Conservation (phyloP, 2,888 invertebrate genomes). For the Agrotis ipsilon region DNA sequence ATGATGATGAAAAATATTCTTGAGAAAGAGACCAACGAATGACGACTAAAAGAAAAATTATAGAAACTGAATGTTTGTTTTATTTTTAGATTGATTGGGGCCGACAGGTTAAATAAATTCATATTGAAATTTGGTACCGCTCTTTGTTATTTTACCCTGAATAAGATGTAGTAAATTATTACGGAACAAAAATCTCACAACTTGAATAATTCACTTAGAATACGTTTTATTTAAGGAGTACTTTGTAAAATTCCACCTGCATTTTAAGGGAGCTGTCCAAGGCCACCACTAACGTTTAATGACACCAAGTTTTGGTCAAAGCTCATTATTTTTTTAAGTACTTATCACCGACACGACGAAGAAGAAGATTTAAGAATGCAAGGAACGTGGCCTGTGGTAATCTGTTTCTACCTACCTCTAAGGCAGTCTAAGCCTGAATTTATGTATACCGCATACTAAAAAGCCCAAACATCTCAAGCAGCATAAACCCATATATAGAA, state of each 20-base stretch:
- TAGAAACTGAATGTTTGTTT: constrained; percentile 60
- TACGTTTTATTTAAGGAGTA: no score
- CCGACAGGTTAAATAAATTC: constrained; percentile 64
- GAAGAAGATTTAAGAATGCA: no score
- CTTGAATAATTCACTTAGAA: not conserved
- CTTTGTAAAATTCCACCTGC: no score
- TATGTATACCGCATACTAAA: not conserved
- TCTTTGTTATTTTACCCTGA: constrained; percentile 55
- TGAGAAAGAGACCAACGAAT: constrained; percentile 51
- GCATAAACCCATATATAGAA: not conserved
- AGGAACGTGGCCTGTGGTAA: no score
- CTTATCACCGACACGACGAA: no score
- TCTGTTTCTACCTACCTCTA: no score
- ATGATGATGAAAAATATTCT: constrained; percentile 69
- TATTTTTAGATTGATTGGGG: constrained; percentile 57
- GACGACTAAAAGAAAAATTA: constrained; percentile 62
- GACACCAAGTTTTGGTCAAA: no score
- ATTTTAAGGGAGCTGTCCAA: no score
- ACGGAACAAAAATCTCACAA: not conserved
- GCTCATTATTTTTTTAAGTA: no score
- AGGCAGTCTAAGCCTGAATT: no score
- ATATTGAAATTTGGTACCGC: constrained; percentile 58
- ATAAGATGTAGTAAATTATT: not conserved
- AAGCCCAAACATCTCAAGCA: not conserved
- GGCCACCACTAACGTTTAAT: no score